Base-by-base conservation (phyloP, 1,140 invertebrate genomes). In the Popillia japonica region DNA sequence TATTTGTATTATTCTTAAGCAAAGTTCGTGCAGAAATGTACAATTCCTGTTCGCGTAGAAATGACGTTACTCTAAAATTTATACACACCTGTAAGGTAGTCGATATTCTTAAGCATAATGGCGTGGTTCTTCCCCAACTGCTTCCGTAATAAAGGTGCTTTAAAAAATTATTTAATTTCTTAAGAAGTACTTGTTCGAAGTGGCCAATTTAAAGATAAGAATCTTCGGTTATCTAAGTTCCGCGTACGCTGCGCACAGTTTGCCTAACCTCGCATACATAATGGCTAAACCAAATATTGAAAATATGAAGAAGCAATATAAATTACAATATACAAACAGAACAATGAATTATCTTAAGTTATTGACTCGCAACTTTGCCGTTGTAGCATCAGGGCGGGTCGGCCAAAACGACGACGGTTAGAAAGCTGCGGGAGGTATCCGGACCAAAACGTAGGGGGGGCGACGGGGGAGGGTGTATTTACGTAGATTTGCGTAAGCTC, bases 401-500 rank as follows among this genome's bases (percentile, higher is more conserved):
- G 23, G 34, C 68, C n/a, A n/a, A n/a, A n/a, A n/a, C n/a, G n/a
- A n/a, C n/a, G n/a, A n/a, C n/a, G n/a, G n/a, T n/a, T 8, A 4
- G 42, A 64, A 73, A 48, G 68, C 44, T 64, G 76, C 48, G 61
- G 61, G 42, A 61, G n/a, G 64, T 48, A 72, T 72, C 64, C 42
- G 72, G 42, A 48, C 23, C 23, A 76, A n/a, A n/a, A n/a, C n/a
- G n/a, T n/a, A n/a, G n/a, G n/a, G n/a, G n/a, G n/a, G n/a, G n/a
- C n/a, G n/a, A 40, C 64, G 48, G 27, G 40, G 55, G 75, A 61
- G 75, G 75, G 78, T 76, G 80, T 84, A 83, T 83, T 83, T 82
- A 78, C 81, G 75, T 81, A 84, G 76, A 82, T 82, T 81, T 82
- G 83, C 78, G 77, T 82, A 83, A 84, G 80, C 82, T 78, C 74